phyloP scores from a whole-genome alignment of 2,888 invertebrate genomes.

The Poecilus cupreus region DNA sequence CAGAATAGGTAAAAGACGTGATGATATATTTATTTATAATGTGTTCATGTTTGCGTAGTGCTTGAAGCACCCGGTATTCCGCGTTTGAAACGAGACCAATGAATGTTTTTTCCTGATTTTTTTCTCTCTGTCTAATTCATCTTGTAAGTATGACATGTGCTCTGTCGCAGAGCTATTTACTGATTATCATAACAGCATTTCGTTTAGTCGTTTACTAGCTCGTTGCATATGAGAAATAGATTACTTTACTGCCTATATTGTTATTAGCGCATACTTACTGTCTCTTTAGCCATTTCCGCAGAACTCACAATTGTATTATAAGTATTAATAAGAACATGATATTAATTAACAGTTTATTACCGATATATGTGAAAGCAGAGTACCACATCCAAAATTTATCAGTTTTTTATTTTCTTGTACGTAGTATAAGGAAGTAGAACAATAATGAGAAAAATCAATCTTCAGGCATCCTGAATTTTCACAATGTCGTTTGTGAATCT shows the following conservation, averaged over 20 bases:
- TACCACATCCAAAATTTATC: no score
- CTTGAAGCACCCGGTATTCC: not conserved
- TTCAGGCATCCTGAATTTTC: no score
- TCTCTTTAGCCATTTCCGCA: not conserved
- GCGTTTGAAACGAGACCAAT: constrained; percentile 15
- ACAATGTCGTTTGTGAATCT: no score
- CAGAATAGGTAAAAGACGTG: not conserved
- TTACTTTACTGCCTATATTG: not conserved
- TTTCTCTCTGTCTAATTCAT: constrained; percentile 43
- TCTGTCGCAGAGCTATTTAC: constrained; percentile 10
- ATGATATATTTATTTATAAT: not conserved
- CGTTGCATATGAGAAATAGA: constrained; percentile 40
- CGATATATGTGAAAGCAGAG: no score
- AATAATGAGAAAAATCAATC: no score
- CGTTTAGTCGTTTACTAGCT: constrained; percentile 17
- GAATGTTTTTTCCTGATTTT: constrained; percentile 38
- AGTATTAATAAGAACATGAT: no score
- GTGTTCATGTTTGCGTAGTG: not conserved
- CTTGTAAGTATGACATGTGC: constrained; percentile 34
- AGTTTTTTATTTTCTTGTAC: no score
- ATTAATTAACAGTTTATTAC: no score
- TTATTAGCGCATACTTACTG: not conserved
- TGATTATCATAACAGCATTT: constrained; percentile 39
- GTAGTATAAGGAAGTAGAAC: no score
- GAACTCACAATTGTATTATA: no score